Conservation (phyloP, 2,797 vertebrate genomes). For the Melanitta fusca region DNA sequence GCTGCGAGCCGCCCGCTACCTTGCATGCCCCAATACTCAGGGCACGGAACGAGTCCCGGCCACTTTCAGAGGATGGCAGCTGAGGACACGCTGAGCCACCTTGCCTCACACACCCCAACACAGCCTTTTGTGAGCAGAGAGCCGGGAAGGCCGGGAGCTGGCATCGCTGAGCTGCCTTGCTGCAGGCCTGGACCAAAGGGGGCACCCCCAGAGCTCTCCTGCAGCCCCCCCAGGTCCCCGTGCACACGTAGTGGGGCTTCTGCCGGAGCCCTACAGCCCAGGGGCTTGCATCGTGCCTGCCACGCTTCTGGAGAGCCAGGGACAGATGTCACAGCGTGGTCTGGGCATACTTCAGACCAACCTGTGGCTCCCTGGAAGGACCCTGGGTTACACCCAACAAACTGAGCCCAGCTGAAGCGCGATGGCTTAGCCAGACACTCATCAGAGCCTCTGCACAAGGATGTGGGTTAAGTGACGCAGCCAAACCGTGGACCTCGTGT, state of each 20-base stretch:
- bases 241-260: not conserved
- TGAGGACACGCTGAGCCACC: not conserved
- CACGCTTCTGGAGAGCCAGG: not conserved
- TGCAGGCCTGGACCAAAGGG: not conserved
- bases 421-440: not conserved
- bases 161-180: not conserved
- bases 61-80: not conserved
- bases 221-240: accelerated
- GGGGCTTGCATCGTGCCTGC: not conserved
- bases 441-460: not conserved
- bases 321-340: not conserved
- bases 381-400: not conserved
- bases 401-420: not conserved
- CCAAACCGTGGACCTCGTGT: not conserved
- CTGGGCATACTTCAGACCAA: not conserved
- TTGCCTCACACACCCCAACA: not conserved
- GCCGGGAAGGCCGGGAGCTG: not conserved
- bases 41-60: not conserved
- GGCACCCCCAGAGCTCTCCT: not conserved
- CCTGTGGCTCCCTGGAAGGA: not conserved
- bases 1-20: not conserved
- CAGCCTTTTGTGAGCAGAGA: not conserved
- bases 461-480: not conserved
- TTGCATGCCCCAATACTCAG: not conserved
- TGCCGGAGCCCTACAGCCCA: not conserved